A percentile compares a stretch with the other conserved stretches of the same genome.
Evolutionary conservation across 2,888 invertebrate genomes (phyloP).

Genomic region (Drosophila peninsularis): DNA sequence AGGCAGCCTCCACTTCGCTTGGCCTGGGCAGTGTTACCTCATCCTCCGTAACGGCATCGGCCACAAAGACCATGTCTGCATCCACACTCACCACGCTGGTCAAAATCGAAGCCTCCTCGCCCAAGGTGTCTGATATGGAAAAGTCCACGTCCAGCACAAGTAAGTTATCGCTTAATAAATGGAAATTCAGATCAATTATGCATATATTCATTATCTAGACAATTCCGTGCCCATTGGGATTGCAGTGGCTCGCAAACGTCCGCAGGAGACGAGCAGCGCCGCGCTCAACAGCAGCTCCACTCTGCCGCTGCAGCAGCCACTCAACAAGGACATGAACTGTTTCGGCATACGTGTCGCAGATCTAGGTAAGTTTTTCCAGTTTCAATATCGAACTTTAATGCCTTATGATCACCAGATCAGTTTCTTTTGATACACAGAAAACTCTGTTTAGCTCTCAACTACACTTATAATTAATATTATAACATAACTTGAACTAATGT

Average conservation of each 20-base stretch:
- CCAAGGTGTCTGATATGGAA: constrained; percentile 82
- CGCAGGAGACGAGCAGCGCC: constrained; percentile 78
- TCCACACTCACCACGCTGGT: constrained; percentile 83
- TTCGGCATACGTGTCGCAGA: constrained; percentile 84
- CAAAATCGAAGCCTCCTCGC: constrained; percentile 84
- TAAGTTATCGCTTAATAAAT: constrained; percentile 38
- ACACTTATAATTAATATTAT: no score
- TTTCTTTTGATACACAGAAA: neutral
- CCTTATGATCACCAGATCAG: no score
- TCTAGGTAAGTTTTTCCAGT: constrained; percentile 78
- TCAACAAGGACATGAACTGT: constrained; percentile 84
- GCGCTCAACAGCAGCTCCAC: constrained; percentile 69
- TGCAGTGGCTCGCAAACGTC: constrained; percentile 92
- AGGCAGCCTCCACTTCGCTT: constrained; percentile 60
- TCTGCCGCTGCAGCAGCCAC: constrained; percentile 78
- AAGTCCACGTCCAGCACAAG: constrained; percentile 74
- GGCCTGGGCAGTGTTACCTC: constrained; percentile 64
- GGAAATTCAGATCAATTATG: neutral
- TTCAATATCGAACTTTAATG: no score
- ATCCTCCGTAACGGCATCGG: constrained; percentile 70
- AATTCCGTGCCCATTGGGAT: constrained; percentile 92
- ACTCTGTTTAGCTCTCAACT: no score
- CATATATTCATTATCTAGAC: constrained; percentile 62
- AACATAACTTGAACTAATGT: no score
- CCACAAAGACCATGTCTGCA: constrained; percentile 82